Conservation (phyloP, 2,888 invertebrate species). For the Synergus umbraculus region DNA sequence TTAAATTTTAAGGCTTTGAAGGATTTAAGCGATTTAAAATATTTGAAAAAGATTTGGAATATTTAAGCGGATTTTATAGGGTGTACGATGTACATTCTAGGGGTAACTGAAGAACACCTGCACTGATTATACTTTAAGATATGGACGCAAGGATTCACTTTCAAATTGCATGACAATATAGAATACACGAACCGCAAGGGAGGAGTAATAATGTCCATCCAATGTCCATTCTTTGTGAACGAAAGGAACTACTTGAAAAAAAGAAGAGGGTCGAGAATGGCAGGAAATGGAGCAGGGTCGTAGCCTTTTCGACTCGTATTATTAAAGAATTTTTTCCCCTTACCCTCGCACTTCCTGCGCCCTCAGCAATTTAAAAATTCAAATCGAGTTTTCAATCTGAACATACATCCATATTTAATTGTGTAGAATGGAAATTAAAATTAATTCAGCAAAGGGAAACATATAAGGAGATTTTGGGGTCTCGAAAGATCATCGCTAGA, state of each 20-base stretch:
- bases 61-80: too few relatives aligned
- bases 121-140: conserved; percentile 16
- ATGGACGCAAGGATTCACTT: conserved; percentile 33
- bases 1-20: too few relatives aligned
- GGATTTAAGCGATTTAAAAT: too few relatives aligned
- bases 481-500: conserved; percentile 4
- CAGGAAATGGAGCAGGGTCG: conserved; percentile 62
- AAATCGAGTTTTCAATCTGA: conserved; percentile 13
- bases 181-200: conserved; percentile 15
- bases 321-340: conserved; percentile 68
- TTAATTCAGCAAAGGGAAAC: not conserved
- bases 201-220: conserved; percentile 15
- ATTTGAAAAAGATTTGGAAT: too few relatives aligned
- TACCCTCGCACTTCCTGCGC: conserved; percentile 53
- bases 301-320: conserved; percentile 64
- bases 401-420: not conserved
- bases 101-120: conserved; percentile 15
- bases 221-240: conserved; percentile 21
- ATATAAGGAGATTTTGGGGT: not conserved
- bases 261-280: conserved; percentile 36
- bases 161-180: conserved; percentile 29
- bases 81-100: not conserved
- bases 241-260: conserved; percentile 26
- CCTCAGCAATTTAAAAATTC: conserved; percentile 29
- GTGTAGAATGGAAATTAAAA: not conserved